Conservation (phyloP, 2,888 invertebrate species). For the Azorinus chamasolen region DNA sequence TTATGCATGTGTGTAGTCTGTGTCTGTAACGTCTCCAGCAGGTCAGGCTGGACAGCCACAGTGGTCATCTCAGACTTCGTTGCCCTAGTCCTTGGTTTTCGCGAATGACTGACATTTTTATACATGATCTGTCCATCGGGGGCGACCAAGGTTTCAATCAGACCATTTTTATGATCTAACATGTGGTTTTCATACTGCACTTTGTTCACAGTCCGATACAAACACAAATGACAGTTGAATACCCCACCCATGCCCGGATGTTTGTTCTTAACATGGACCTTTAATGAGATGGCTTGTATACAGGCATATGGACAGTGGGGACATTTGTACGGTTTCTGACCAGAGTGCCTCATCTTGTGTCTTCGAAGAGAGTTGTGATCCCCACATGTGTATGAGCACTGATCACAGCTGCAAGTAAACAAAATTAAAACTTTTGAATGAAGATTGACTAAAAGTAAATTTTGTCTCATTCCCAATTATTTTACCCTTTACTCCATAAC, state of each 20-base stretch:
- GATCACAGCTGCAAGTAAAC: constrained; percentile 88
- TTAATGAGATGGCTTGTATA: constrained; percentile 92
- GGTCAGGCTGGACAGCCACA: background rate
- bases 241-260: constrained; percentile 89
- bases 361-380: constrained; percentile 94
- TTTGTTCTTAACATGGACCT: constrained; percentile 92
- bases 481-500: too few relatives aligned
- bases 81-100: background rate
- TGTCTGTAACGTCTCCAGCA: background rate
- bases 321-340: constrained; percentile 92
- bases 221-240: constrained; percentile 76
- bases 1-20: background rate
- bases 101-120: background rate
- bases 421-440: too few relatives aligned
- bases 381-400: constrained; percentile 91
- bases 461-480: too few relatives aligned
- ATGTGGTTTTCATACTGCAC: constrained; percentile 89
- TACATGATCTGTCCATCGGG: constrained; percentile 11
- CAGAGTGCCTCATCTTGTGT: constrained; percentile 92
- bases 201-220: constrained; percentile 89
- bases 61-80: background rate
- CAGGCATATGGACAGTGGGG: constrained; percentile 92
- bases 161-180: constrained; percentile 88
- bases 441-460: too few relatives aligned
- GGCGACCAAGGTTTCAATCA: constrained; percentile 62